A percentile compares a stretch with the other conserved stretches of the same genome.
These are phyloP conservation scores for Drosophila pegasa DNA, from an alignment of 2,888 invertebrate species.

Conservation along the genomic window DNA sequence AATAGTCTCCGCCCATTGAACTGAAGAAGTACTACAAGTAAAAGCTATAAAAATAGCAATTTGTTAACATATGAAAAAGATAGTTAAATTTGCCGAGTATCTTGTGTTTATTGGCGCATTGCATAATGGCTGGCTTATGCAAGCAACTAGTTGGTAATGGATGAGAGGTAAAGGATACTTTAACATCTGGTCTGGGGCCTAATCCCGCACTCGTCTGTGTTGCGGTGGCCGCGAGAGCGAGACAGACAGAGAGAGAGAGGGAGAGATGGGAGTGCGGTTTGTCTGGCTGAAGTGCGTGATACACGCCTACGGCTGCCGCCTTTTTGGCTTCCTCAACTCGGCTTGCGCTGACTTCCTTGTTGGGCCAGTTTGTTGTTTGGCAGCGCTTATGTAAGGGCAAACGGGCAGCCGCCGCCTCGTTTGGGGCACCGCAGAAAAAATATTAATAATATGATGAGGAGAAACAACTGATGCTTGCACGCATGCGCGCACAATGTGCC, in stretches of 20 bases:
- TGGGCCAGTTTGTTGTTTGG: constrained; percentile 32
- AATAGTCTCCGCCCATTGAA: too few species aligned
- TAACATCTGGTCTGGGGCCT: constrained; percentile 14
- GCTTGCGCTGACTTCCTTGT: constrained; percentile 9
- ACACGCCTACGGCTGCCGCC: constrained; percentile 24
- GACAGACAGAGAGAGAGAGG: background rate
- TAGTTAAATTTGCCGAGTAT: background rate
- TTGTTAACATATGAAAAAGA: background rate
- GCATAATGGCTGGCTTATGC: constrained; percentile 13
- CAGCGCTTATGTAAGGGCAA: constrained; percentile 52
- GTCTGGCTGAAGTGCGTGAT: constrained; percentile 30
- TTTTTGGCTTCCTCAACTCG: constrained; percentile 36
- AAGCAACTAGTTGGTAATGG: constrained; percentile 19
- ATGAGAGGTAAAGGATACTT: constrained; percentile 23
- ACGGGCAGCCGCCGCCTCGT: constrained; percentile 44
- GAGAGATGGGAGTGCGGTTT: constrained; percentile 5
- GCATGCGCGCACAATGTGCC: constrained; percentile 71
- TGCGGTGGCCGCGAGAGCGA: constrained; percentile 11
- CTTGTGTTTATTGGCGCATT: background rate
- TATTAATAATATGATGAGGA: constrained; percentile 8
- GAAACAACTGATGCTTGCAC: constrained; percentile 44
- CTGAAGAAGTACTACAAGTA: background rate
- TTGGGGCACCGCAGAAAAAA: constrained; percentile 44
- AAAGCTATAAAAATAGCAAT: background rate
- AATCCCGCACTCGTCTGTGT: background rate